These are phyloP conservation scores for Shinisaurus crocodilurus DNA, from an alignment of 2,113 vertebrate species.

Conservation along the genomic window DNA sequence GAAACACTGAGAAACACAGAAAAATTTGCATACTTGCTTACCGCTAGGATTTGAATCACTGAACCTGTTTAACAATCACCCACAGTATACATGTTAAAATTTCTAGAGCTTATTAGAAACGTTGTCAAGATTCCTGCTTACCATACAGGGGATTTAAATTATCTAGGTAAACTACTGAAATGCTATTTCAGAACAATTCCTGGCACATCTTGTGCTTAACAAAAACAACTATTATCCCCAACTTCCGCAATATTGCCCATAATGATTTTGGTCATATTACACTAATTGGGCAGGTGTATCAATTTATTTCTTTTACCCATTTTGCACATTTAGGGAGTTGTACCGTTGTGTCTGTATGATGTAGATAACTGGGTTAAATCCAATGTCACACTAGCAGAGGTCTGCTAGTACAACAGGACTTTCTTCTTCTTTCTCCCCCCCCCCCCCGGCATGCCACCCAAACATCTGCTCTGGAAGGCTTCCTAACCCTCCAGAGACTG, in stretches of 20 bases:
- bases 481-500: too few relatives aligned
- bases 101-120: background rate
- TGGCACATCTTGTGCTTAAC: background rate
- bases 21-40: background rate
- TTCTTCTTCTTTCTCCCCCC: too few relatives aligned
- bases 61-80: background rate
- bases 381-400: too few relatives aligned
- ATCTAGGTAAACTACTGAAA: background rate
- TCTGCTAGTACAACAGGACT: too few relatives aligned
- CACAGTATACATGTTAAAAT: background rate
- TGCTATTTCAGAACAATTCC: background rate
- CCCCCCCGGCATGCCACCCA: too few relatives aligned
- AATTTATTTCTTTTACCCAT: background rate
- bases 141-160: background rate
- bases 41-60: background rate
- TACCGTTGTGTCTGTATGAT: background rate
- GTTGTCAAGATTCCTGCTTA: background rate
- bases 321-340: background rate
- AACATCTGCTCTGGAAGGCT: too few relatives aligned
- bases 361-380: background rate
- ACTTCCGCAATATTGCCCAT: background rate
- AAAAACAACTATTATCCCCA: background rate
- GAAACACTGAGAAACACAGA: background rate
- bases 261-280: background rate
- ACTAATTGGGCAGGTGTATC: background rate